Evolutionary conservation across 2,888 invertebrate species (phyloP), one percentile per base, ranked within the genome.

Genomic region (Laspeyria flexula): DNA sequence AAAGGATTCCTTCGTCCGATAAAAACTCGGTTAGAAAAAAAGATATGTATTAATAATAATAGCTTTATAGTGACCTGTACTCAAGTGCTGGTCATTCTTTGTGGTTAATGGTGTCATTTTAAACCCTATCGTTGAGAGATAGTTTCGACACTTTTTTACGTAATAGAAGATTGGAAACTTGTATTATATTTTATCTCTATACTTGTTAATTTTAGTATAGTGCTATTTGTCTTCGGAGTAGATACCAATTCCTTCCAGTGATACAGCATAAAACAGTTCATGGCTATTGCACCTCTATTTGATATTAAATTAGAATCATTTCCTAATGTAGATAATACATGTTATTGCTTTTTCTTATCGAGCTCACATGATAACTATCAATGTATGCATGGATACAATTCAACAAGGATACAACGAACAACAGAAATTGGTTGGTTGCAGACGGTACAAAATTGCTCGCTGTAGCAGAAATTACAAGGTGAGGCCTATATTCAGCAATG

Each of bases 11-110:
- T 63, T 76, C 64, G 82, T 80, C 75, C 86, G 91, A 91, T 91
- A 92, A 89, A 79, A 71, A 83, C 78, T 58, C 60, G 72, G 77
- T 79, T 83, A 73, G 77, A 81, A 83, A 85, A 68, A 71, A 86
- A 68, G 71, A 81, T 84, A 85, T 79, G 81, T 86, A 83, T 83
- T 90, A 86, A 89, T 90, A 90, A 90, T 91, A 91, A 90, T 90
- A 85, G 86, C 82, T 86, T 78, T 78, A 81, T 84, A 80, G 79
- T 79, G 77, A 79, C 75, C 77, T 77, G 38, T n/a, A 61, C 55
- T 52, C 73, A 77, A 75, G 60, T 73, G 79, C 79, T 79, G 83
- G 84, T 86, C 87, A 86, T 77, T 75, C 63, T 52, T 59, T 65
- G 58, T 66, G 61, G 53, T 41, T 68, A 70, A 67, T 64, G 68